phyloP scores from a whole-genome alignment of 2,888 invertebrate species.

The Cepaea hortensis region DNA sequence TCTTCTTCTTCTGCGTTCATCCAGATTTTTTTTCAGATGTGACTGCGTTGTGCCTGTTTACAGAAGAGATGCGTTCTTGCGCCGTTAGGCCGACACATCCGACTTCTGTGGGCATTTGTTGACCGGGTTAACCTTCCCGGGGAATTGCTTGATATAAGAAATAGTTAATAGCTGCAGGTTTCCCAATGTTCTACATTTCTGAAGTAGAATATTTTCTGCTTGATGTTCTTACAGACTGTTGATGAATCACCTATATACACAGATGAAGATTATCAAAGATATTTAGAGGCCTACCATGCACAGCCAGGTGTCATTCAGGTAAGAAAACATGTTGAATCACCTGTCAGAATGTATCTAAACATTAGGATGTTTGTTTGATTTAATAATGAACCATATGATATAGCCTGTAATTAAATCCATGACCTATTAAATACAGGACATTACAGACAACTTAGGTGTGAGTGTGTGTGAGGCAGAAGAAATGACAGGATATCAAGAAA shows the following conservation, averaged over 20 bases:
- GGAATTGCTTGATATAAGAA: no score
- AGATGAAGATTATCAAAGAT: slow-evolving; percentile 89
- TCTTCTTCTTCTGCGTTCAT: no score
- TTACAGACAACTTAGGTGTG: not conserved
- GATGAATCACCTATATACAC: slow-evolving; percentile 79
- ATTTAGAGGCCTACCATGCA: slow-evolving; percentile 68
- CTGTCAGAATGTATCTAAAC: not conserved
- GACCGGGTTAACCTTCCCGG: no score
- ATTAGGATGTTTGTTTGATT: not conserved
- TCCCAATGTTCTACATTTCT: not conserved
- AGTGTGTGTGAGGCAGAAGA: not conserved
- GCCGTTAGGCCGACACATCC: no score
- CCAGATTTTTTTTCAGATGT: no score
- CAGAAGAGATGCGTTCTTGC: no score
- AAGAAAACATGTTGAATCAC: not conserved
- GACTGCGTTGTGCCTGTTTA: no score
- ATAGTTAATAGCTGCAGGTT: not conserved
- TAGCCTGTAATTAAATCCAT: not conserved
- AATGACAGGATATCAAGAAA: not conserved
- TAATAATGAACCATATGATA: not conserved
- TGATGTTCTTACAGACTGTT: slow-evolving; percentile 39
- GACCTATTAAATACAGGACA: not conserved
- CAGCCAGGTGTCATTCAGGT: slow-evolving; percentile 50
- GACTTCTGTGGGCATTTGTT: no score
- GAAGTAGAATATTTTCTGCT: not conserved